These are phyloP conservation scores for Halcyon smyrnensis DNA, from an alignment of 2,797 vertebrate species.

Conservation along the genomic window DNA sequence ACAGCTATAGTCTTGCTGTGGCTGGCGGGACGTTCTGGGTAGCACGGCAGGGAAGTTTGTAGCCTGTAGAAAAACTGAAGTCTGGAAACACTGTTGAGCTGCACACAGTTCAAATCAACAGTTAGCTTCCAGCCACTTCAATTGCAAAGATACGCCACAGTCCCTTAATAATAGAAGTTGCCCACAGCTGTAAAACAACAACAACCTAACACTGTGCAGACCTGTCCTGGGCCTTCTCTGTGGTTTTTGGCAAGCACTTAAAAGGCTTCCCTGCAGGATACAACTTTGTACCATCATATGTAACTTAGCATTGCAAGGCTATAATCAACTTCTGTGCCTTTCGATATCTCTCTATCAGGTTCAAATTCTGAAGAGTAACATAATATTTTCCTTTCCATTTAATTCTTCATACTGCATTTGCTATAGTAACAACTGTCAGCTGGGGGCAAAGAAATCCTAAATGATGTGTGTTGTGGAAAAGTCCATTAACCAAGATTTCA, in stretches of 20 bases:
- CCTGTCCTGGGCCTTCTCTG: not conserved
- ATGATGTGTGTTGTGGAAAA: not conserved
- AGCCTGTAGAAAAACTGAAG: not conserved
- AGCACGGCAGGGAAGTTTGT: not conserved
- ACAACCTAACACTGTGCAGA: not conserved
- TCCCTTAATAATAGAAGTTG: not conserved
- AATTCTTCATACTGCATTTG: not conserved
- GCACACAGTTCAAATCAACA: not conserved
- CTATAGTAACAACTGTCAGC: not conserved
- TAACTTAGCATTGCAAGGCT: not conserved
- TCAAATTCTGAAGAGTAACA: not conserved
- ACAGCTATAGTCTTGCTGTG: not conserved
- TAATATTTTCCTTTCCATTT: not conserved
- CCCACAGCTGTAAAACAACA: not conserved
- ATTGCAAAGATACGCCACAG: not conserved
- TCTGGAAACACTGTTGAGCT: not conserved
- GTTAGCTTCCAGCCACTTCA: not conserved
- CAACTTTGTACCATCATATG: not conserved
- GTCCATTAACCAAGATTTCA: not conserved
- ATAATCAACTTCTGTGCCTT: not conserved
- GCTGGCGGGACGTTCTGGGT: not conserved
- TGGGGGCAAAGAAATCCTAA: constrained; percentile 6
- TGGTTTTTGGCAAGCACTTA: not conserved
- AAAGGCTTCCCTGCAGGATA: not conserved
- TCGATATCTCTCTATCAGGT: not conserved